These are phyloP conservation scores for Grapholita molesta DNA, from an alignment of 1,140 invertebrate species.

Conservation along the genomic window DNA sequence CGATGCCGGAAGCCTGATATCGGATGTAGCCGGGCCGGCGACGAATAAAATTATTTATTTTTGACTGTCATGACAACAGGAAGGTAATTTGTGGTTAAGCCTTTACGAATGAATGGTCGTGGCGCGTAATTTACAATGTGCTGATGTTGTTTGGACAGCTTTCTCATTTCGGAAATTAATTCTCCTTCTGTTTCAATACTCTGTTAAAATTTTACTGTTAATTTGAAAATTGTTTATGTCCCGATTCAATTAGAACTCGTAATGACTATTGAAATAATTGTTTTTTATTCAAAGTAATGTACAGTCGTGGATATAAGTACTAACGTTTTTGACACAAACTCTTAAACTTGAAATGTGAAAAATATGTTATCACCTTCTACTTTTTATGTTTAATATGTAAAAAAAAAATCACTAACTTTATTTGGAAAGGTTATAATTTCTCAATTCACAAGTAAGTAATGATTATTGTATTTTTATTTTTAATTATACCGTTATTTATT, in stretches of 20 bases:
- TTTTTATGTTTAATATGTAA: no score
- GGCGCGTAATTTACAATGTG: background rate
- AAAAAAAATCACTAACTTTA: no score
- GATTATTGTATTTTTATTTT: no score
- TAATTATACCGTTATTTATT: no score
- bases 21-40: slow-evolving; percentile 43
- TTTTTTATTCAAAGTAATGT: background rate
- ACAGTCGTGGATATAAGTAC: background rate
- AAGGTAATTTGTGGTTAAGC: slow-evolving; percentile 12
- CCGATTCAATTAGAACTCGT: background rate
- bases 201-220: slow-evolving; percentile 5
- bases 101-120: slow-evolving; percentile 4
- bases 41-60: slow-evolving; percentile 16
- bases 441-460: no score
- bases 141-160: slow-evolving; percentile 17
- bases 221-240: background rate
- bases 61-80: slow-evolving; percentile 6
- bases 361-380: no score
- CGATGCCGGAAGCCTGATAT: slow-evolving; percentile 47
- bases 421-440: no score
- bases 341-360: no score
- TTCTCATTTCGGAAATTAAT: slow-evolving; percentile 1
- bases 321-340: no score
- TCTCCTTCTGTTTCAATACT: background rate
- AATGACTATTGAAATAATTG: background rate